These are phyloP conservation scores for Pammene fasciana DNA, from an alignment of 2,888 invertebrate species.

Conservation along the genomic window DNA sequence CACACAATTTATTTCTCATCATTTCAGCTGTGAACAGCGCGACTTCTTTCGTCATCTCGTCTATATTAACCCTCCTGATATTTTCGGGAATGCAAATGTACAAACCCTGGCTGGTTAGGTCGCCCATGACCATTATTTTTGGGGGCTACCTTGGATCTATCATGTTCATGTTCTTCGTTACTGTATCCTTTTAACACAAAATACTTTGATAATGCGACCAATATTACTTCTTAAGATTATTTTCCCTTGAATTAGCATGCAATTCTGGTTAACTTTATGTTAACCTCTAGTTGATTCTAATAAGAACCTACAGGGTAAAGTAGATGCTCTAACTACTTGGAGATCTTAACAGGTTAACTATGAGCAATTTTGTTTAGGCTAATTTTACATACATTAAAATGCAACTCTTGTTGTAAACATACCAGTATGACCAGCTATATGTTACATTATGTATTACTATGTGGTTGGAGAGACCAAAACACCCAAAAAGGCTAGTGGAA, in stretches of 20 bases:
- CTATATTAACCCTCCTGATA: conserved; percentile 90
- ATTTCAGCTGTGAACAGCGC: conserved; percentile 88
- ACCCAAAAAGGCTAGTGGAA: background rate
- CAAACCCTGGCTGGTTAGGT: conserved; percentile 89
- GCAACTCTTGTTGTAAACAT: no score
- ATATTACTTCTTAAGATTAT: background rate
- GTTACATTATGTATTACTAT: no score
- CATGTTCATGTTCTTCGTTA: conserved; percentile 92
- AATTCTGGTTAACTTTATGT: no score
- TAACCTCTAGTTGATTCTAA: background rate
- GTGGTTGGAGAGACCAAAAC: background rate
- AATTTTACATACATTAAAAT: no score
- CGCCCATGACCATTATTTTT: conserved; percentile 92
- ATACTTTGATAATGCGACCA: background rate
- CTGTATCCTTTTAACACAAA: conserved; percentile 85
- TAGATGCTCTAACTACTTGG: no score
- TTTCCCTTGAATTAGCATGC: background rate
- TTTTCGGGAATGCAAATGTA: conserved; percentile 98
- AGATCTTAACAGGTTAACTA: no score
- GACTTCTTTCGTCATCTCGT: conserved; percentile 90
- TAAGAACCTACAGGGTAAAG: background rate
- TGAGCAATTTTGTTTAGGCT: no score
- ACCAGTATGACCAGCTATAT: no score
- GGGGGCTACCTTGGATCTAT: conserved; percentile 95
- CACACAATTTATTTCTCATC: conserved; percentile 38